Evolutionary conservation across 2,113 vertebrate species (phyloP), one percentile per base, ranked within the genome.

Genomic region (Etia nguti): DNA sequence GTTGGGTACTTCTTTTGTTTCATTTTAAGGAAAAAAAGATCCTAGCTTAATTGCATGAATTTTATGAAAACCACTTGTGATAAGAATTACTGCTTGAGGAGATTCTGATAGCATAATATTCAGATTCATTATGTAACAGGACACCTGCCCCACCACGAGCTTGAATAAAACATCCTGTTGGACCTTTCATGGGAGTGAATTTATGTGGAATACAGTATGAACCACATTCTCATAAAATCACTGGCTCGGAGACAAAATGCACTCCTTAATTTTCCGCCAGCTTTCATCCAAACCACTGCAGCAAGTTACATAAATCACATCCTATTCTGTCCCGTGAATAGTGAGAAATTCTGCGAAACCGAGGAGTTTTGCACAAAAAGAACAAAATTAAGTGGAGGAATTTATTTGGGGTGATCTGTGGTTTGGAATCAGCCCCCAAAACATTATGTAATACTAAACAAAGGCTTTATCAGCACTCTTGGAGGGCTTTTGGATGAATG

Each of bases 161-260:
- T 73, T 24, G 16, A 62, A 77, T 56, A 52, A 52, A 81, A 29
- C 70, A 41, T 52, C 73, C 73, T 4, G 26, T 50, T 50, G 43
- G 43, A 48, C 26, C 16, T 12, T 43, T 77, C 16, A 12, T 31
- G 26, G 26, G 10, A 77, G 26, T 31, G 73, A 31, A 77, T 50
- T 77, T 77, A 73, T 20, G 43, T 57, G 41, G 10, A 68, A 60
- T 34, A 56, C 13, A 31, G 20, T 52, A 15, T 12, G 29, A 86
- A 36, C 48, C 70, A 20, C 60, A 65, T n/a, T 83, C 68, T 83
- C 70, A 55, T 86, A 46, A 89, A 81, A 54, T 79, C 83, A 50
- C 24, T 38, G 65, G 34, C 77, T 59, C 16, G 2, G 43, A 86
- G 73, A 90, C 60, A 8, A 60, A 75, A 73, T 5, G 22, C 52